Evolutionary conservation across 2,113 vertebrate genomes (phyloP), one percentile per base, ranked within the genome.

Genomic region (Patagioenas fasciata): DNA sequence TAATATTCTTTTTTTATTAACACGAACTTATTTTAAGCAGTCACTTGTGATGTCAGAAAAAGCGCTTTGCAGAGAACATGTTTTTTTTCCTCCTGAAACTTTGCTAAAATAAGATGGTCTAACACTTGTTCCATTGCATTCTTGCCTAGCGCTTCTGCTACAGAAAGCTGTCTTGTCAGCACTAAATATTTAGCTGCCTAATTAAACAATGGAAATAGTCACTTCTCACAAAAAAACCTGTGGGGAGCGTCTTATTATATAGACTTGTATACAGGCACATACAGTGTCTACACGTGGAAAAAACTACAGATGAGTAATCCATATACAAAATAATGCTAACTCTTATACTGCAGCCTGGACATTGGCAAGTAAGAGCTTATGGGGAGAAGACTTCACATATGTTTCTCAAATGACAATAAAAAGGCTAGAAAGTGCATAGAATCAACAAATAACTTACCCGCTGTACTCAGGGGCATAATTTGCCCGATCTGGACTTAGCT

Each of bases 401-500:
- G 34, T 6, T 28, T 72, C 73, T 85, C 53, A 65, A 74, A 73
- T 42, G 54, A 93, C 73, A 79, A 66, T 29, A 88, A 87, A 93
- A 92, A 82, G 57, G 58, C 61, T 17, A 66, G 20, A 87, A 89
- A 93, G 48, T 70, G 36, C 71, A 72, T 70, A 65, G 80, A 91
- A 93, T 56, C 73, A 95, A 94, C 85, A 92, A 67, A 62, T 56
- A 85, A 78, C 44, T 88, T 91, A 81, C 25, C 61, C 61, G 29
- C 40, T 75, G 15, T 69, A 91, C 51, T 89, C 36, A 23, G 24
- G 31, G 53, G 79, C 50, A 32, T 50, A 67, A 88, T 54, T 65
- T 72, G 44, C 69, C 83, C 89, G 73, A 79, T 94, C 70, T 91
- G 73, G 91, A 92, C 89, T 94, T 80, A 92, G 92, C 73, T 89